phyloP scores from a whole-genome alignment of 2,797 vertebrate species.

The Peromyscus aztecus region DNA sequence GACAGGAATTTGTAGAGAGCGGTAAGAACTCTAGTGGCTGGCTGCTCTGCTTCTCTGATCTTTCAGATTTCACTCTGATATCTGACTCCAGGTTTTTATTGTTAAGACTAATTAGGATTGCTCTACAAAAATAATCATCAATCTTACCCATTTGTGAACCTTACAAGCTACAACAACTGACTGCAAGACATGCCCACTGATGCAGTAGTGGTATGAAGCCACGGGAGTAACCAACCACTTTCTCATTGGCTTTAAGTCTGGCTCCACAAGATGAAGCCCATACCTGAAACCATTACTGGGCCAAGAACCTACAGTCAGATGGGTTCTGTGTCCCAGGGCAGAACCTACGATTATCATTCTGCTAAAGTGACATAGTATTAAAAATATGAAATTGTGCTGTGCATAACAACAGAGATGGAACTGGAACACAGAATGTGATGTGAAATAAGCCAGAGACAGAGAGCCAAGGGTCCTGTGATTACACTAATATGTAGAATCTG shows the following conservation, averaged over 20 bases:
- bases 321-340: not conserved
- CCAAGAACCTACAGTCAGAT: not conserved
- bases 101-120: no score
- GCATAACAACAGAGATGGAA: not conserved
- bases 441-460: not conserved
- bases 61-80: no score
- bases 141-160: not conserved
- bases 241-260: not conserved
- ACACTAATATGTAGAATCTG: accelerated
- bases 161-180: not conserved
- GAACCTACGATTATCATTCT: not conserved
- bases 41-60: no score
- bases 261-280: not conserved
- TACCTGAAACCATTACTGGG: not conserved
- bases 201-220: not conserved
- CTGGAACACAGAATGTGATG: not conserved
- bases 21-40: no score
- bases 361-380: not conserved
- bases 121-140: no score
- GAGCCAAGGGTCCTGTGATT: no score
- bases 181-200: not conserved
- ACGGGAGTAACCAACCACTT: not conserved
- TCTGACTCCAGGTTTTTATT: no score
- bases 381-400: not conserved
- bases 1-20: no score